These are phyloP conservation scores for Oophaga sylvatica DNA, from an alignment of 2,797 vertebrate genomes.

Conservation along the genomic window DNA sequence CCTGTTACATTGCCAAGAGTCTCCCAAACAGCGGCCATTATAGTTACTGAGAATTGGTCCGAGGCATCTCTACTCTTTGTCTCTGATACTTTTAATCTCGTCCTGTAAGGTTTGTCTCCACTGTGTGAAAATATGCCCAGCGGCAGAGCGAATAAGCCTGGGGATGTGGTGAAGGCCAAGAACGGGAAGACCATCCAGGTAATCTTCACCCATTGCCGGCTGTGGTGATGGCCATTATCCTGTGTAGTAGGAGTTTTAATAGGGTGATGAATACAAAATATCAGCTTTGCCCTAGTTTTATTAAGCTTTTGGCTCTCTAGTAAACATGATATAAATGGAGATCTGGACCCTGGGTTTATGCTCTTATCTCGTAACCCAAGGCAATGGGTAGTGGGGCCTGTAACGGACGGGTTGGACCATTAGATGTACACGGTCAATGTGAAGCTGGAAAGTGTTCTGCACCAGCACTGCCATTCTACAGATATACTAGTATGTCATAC, in stretches of 20 bases:
- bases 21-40: not conserved
- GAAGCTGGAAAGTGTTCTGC: too few species aligned
- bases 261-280: not conserved
- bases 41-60: not conserved
- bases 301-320: not conserved
- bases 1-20: not conserved
- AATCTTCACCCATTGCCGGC: not conserved
- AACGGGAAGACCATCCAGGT: constrained; percentile 99
- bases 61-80: not conserved
- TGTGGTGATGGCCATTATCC: not conserved
- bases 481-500: too few species aligned
- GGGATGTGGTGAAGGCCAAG: constrained; percentile 90
- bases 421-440: too few species aligned
- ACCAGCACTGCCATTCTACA: too few species aligned
- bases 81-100: not conserved
- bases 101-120: constrained; percentile 84
- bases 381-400: not conserved
- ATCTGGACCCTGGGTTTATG: not conserved
- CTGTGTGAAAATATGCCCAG: constrained; percentile 98
- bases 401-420: too few species aligned
- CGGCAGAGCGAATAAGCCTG: constrained; percentile 92
- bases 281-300: not conserved
- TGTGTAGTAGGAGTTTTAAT: not conserved
- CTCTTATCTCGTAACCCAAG: not conserved
- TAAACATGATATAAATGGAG: not conserved